A percentile compares a stretch with the other conserved stretches of the same genome.
Evolutionary conservation across 2,113 vertebrate species (phyloP).

Genomic region (Crotalus horridus): DNA sequence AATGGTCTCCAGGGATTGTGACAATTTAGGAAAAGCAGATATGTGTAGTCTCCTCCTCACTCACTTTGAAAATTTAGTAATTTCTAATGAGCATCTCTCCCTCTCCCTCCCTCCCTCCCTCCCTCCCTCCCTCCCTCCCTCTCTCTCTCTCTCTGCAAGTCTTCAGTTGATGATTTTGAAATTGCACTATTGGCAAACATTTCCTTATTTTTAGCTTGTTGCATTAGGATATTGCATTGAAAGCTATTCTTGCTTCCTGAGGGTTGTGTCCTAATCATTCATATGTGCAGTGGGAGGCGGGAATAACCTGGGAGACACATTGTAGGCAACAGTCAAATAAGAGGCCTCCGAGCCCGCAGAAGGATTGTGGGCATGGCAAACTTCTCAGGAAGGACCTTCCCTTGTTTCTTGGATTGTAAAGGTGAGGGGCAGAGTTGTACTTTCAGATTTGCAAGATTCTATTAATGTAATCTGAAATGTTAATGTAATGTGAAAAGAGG

Average conservation of each 20-base stretch:
- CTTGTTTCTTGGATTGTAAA: not conserved
- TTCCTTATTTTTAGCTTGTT: constrained; percentile 1
- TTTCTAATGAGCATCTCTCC: not conserved
- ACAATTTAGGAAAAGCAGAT: not conserved
- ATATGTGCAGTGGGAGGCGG: not conserved
- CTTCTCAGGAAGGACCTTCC: not conserved
- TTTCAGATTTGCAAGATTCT: not conserved
- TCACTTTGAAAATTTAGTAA: not conserved
- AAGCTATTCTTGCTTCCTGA: not conserved
- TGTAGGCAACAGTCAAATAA: not conserved
- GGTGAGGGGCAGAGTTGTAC: not conserved
- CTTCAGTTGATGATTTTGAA: not conserved
- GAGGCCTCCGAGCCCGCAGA: not conserved
- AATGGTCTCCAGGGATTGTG: not conserved
- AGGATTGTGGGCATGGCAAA: not conserved
- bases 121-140: too few relatives aligned
- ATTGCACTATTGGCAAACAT: not conserved
- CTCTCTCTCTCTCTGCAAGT: not conserved
- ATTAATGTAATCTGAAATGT: not conserved
- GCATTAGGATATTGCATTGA: not conserved
- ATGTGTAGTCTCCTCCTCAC: not conserved
- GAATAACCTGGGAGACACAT: not conserved
- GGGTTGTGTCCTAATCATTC: not conserved
- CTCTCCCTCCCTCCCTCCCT: not conserved
- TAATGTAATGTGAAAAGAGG: not conserved